Percentiles rank a stretch among this genome's conserved stretches.
Conservation (phyloP, 1,140 invertebrate species). For the Asbolus verrucosus region DNA sequence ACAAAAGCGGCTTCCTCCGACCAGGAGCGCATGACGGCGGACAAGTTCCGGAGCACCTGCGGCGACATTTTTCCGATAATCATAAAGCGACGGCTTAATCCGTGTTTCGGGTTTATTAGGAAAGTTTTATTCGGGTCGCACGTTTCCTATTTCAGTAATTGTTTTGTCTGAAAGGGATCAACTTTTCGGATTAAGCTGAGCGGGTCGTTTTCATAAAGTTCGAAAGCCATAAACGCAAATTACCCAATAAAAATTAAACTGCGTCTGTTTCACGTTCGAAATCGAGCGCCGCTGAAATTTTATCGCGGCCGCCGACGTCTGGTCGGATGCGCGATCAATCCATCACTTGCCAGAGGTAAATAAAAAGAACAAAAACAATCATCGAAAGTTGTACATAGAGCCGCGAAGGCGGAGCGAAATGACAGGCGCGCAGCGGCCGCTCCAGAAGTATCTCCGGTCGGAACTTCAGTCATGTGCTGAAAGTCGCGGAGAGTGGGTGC, state of each 20-base stretch:
- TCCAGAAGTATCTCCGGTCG: slow-evolving; percentile 10
- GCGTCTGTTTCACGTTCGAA: background rate
- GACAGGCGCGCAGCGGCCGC: slow-evolving; percentile 7
- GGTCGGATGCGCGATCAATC: background rate
- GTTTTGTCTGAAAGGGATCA: background rate
- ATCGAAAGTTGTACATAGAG: background rate
- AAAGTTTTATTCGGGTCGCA: background rate
- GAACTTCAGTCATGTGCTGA: slow-evolving; percentile 34
- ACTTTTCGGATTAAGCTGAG: background rate
- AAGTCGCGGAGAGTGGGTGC: slow-evolving; percentile 6
- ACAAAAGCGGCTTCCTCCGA: slow-evolving; percentile 3
- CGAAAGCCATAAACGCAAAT: background rate
- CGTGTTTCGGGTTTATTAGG: background rate
- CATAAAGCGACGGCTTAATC: background rate
- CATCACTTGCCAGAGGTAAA: background rate
- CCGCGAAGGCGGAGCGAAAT: background rate
- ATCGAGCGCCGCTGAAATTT: background rate
- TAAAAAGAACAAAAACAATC: too few relatives aligned
- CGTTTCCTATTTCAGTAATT: slow-evolving; percentile 1
- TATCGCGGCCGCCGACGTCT: too few relatives aligned
- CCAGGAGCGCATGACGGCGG: slow-evolving; percentile 1
- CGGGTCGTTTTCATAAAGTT: background rate
- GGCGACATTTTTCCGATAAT: background rate
- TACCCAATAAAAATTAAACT: background rate
- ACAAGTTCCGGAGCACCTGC: background rate